Conservation (phyloP, 2,113 vertebrate genomes). For the Notothenia rossii region DNA sequence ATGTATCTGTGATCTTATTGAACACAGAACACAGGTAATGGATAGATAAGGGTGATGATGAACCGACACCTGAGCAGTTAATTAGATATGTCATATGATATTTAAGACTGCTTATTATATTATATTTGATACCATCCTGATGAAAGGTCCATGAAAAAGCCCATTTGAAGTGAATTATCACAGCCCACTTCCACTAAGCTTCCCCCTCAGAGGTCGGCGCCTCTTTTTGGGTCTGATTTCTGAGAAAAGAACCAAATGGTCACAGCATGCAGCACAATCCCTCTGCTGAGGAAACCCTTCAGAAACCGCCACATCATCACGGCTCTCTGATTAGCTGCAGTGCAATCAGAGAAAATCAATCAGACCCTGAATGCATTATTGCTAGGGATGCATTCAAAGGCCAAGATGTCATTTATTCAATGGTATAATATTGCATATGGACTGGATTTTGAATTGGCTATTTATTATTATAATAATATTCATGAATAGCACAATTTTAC, state of each 20-base stretch:
- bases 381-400: slow-evolving; percentile 43
- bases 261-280: slow-evolving; percentile 56
- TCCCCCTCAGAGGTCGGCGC: slow-evolving; percentile 47
- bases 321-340: slow-evolving; percentile 54
- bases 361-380: slow-evolving; percentile 35
- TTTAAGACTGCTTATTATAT: neutral
- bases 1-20: neutral
- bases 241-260: slow-evolving; percentile 38
- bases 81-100: neutral
- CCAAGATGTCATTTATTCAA: slow-evolving; percentile 24
- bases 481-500: slow-evolving; percentile 31
- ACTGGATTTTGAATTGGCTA: slow-evolving; percentile 49
- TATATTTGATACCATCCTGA: neutral
- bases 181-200: slow-evolving; percentile 10
- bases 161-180: slow-evolving; percentile 33
- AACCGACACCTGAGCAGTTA: neutral
- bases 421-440: neutral
- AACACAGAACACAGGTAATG: neutral
- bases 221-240: slow-evolving; percentile 58
- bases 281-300: slow-evolving; percentile 21
- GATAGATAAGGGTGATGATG: neutral
- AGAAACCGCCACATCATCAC: slow-evolving; percentile 34
- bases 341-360: slow-evolving; percentile 69
- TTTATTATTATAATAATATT: slow-evolving; percentile 24
- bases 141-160: slow-evolving; percentile 1